Evolutionary conservation across 1,140 invertebrate genomes (phyloP).

Genomic region (Phortica variegata): DNA sequence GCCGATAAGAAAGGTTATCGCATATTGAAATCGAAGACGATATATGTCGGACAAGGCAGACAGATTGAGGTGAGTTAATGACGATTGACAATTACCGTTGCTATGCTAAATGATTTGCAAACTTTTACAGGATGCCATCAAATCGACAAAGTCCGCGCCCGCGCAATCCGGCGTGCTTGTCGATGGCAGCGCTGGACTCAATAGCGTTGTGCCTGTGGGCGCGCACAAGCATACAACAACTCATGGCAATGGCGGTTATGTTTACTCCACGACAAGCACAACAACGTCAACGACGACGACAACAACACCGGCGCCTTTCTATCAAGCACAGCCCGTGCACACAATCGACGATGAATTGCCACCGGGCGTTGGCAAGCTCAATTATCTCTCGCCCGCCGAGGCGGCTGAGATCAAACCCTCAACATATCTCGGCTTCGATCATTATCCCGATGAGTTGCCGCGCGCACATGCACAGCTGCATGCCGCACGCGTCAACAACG

Average conservation of each 20-base stretch:
- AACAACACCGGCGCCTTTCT: slow-evolving; percentile 33
- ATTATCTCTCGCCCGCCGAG: slow-evolving; percentile 53
- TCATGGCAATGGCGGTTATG: slow-evolving; percentile 19
- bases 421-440: slow-evolving; percentile 47
- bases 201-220: slow-evolving; percentile 15
- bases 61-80: slow-evolving; percentile 59
- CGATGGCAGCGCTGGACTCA: slow-evolving; percentile 55
- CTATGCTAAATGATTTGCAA: neutral
- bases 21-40: slow-evolving; percentile 77
- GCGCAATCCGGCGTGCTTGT: slow-evolving; percentile 66
- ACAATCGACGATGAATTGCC: slow-evolving; percentile 42
- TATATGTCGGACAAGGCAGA: slow-evolving; percentile 71
- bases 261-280: slow-evolving; percentile 18
- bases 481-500: neutral
- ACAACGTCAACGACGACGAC: slow-evolving; percentile 31
- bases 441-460: slow-evolving; percentile 49
- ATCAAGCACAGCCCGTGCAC: slow-evolving; percentile 23
- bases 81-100: neutral
- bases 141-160: slow-evolving; percentile 69
- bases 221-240: slow-evolving; percentile 16
- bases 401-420: slow-evolving; percentile 44
- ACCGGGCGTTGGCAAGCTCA: slow-evolving; percentile 43
- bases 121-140: slow-evolving; percentile 66
- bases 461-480: slow-evolving; percentile 25
- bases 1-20: slow-evolving; percentile 78